Evolutionary conservation across 2,888 invertebrate genomes (phyloP), one percentile per base, ranked within the genome.

Genomic region (Ferdinandea cuprea): DNA sequence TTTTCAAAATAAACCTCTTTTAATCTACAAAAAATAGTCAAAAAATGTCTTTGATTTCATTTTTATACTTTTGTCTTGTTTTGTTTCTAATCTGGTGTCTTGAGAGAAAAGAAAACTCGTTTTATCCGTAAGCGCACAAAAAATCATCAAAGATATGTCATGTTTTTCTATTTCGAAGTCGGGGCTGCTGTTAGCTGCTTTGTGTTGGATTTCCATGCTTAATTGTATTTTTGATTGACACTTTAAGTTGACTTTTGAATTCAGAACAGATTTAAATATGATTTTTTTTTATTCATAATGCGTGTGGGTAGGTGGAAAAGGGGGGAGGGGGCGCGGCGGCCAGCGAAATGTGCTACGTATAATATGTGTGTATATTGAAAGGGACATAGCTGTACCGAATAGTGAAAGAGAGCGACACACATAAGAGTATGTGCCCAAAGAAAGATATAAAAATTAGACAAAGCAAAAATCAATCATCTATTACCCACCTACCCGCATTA

Each of bases 151-250:
- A 73, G 25, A 63, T 61, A 42, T 73, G 54, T 63, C 54, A 63
- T 73, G 63, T 73, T 63, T 63, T 73, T 46, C 56, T 63, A 65
- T 56, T 73, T 40, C 46, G 9, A 65, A 56, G 56, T 42, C 72
- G 17, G 35, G 52, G 13, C 28, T 58, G 52, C 54, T 72, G 40
- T 19, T 54, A 19, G 73, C 21, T 54, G 61, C 61, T 61, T 61
- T 52, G 56, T 69, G 46, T 21, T 73, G 46, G 56, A 65, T 73
- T 73, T 73, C 25, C 48, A 65, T 65, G 73, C 65, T 73, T 63
- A 73, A 73, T 73, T 73, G 73, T 73, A 44, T 73, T 54, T 73
- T 73, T 73, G 73, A 73, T 73, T 73, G 73, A 73, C 73, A 73
- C 73, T 73, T 73, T 65, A 65, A 73, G 73, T 73, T 73, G 73